Evolutionary conservation across 2,888 invertebrate genomes (phyloP).

Genomic region (Drosophila birchii): DNA sequence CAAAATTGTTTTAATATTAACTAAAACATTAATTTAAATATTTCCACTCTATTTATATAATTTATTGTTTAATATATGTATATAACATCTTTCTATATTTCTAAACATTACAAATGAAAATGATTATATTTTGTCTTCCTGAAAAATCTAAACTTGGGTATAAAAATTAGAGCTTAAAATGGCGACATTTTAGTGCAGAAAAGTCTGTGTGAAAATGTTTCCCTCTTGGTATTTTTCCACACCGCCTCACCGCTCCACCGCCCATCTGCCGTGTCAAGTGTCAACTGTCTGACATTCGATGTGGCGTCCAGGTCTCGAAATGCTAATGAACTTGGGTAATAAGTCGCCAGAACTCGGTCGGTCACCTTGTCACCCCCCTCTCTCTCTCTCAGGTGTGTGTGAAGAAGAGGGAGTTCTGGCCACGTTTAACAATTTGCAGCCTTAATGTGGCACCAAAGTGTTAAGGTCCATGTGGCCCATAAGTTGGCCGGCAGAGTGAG

Average conservation of each 20-base stretch:
- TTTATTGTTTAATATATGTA: no score
- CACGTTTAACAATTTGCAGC: conserved; percentile 77
- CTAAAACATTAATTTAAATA: no score
- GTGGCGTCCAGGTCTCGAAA: conserved; percentile 52
- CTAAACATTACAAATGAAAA: no score
- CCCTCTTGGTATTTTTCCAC: background rate
- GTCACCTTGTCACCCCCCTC: conserved; percentile 2
- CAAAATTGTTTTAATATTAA: no score
- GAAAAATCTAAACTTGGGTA: background rate
- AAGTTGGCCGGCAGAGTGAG: conserved; percentile 59
- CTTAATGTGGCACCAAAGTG: conserved; percentile 78
- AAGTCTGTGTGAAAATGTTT: background rate
- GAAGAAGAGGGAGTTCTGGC: conserved; percentile 1
- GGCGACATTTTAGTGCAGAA: background rate
- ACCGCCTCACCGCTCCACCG: background rate
- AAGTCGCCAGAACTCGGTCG: conserved; percentile 32
- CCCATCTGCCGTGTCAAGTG: conserved; percentile 36
- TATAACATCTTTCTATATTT: no score
- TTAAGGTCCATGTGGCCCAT: conserved; percentile 74
- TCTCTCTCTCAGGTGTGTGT: conserved; percentile 7
- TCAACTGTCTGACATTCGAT: conserved; percentile 50
- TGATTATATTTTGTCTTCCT: background rate
- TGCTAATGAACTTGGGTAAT: conserved; percentile 78
- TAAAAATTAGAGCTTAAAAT: background rate
- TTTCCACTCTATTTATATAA: no score